Evolutionary conservation across 2,888 invertebrate genomes (phyloP).

Genomic region (Dimorphilus gyrociliatus): DNA sequence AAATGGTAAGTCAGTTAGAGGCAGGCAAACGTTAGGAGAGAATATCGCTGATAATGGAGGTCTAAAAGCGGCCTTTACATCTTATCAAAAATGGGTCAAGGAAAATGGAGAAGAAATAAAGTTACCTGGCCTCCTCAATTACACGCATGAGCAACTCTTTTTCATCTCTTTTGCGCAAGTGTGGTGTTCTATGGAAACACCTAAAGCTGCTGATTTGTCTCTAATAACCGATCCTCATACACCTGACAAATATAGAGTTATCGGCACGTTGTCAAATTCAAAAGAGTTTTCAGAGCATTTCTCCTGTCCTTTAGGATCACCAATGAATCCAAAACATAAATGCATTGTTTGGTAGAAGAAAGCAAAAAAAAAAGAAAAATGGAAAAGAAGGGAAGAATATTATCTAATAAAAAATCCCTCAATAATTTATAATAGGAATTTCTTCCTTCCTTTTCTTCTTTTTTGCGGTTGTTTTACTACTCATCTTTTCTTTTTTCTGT

Average conservation of each 20-base stretch:
- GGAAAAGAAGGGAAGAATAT: no score
- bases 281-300: slow-evolving; percentile 13
- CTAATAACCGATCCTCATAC: slow-evolving; percentile 25
- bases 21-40: slow-evolving; percentile 32
- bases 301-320: slow-evolving; percentile 9
- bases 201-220: slow-evolving; percentile 20
- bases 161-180: slow-evolving; percentile 39
- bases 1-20: slow-evolving; percentile 22
- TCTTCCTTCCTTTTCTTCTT: no score
- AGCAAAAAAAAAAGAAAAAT: no score
- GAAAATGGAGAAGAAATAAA: slow-evolving; percentile 19
- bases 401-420: no score
- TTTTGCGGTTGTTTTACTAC: no score
- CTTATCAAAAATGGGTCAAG: slow-evolving; percentile 27
- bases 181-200: slow-evolving; percentile 29
- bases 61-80: slow-evolving; percentile 29
- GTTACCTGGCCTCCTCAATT: slow-evolving; percentile 33
- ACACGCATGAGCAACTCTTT: slow-evolving; percentile 37
- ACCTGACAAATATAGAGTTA: slow-evolving; percentile 24
- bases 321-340: slow-evolving; percentile 24
- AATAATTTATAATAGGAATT: no score
- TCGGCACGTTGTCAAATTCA: slow-evolving; percentile 14
- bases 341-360: slow-evolving; percentile 28
- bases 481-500: no score
- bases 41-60: slow-evolving; percentile 39